A percentile compares a stretch with the other conserved stretches of the same genome.
phyloP scores from a whole-genome alignment of 2,888 invertebrate genomes.

The Xestobium rufovillosum region DNA sequence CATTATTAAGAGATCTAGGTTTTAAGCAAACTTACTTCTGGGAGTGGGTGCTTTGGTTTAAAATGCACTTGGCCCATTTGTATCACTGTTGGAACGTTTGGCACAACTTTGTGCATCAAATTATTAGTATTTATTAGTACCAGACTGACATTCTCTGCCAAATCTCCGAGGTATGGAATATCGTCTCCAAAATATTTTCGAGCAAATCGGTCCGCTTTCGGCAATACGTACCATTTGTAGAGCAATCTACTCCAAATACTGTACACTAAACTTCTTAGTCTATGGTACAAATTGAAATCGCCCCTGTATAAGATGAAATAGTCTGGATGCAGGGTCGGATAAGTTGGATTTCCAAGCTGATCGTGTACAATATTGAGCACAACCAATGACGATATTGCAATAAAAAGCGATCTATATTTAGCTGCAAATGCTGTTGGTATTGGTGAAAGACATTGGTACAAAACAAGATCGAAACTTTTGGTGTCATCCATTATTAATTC shows the following conservation, averaged over 20 bases:
- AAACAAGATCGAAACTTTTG: not conserved
- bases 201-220: conserved; percentile 14
- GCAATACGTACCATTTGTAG: conserved; percentile 7
- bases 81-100: conserved; percentile 39
- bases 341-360: conserved; percentile 28
- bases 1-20: no score
- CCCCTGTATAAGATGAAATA: conserved; percentile 13
- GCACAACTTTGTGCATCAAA: conserved; percentile 35
- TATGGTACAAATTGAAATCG: not conserved
- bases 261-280: not conserved
- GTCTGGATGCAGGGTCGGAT: conserved; percentile 28
- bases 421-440: not conserved
- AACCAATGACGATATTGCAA: conserved; percentile 23
- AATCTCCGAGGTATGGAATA: conserved; percentile 19
- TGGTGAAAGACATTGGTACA: not conserved
- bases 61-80: conserved; percentile 15
- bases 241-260: not conserved
- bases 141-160: conserved; percentile 34
- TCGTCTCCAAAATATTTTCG: conserved; percentile 20
- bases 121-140: conserved; percentile 41
- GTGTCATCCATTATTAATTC: not conserved
- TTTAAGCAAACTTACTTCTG: no score
- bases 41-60: not conserved
- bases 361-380: conserved; percentile 21
- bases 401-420: not conserved